Percentiles rank a stretch among this genome's conserved stretches.
These are phyloP conservation scores for Gobionotothen gibberifrons DNA, from an alignment of 2,797 vertebrate species.

Conservation along the genomic window DNA sequence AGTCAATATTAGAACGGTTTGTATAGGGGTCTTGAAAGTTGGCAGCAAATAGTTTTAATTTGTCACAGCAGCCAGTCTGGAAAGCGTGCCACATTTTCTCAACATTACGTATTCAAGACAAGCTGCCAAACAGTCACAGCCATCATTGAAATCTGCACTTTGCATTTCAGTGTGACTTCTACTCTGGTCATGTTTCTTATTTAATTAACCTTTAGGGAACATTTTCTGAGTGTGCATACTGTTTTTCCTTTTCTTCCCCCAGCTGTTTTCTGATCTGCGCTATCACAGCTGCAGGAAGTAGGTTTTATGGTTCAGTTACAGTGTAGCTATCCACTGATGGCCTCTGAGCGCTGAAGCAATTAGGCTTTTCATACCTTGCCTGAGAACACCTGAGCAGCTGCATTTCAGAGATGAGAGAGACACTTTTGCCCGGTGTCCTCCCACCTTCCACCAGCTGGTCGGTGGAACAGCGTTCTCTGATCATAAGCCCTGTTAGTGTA, in stretches of 20 bases:
- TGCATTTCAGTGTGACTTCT: constrained; percentile 27
- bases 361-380: constrained; percentile 33
- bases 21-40: constrained; percentile 5
- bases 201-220: constrained; percentile 53
- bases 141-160: constrained; percentile 18
- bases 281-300: constrained; percentile 24
- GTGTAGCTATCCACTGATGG: constrained; percentile 24
- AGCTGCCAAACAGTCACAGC: constrained; percentile 7
- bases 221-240: constrained; percentile 48
- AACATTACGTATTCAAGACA: constrained; percentile 20
- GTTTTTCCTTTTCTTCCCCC: neutral
- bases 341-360: constrained; percentile 34
- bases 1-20: constrained; percentile 2
- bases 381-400: constrained; percentile 39
- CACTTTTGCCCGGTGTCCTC: constrained; percentile 14
- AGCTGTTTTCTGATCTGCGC: constrained; percentile 12
- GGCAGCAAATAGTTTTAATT: constrained; percentile 27
- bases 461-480: constrained; percentile 11
- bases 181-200: constrained; percentile 29
- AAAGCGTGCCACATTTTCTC: constrained; percentile 28
- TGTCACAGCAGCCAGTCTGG: constrained; percentile 20
- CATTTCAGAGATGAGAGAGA: constrained; percentile 28
- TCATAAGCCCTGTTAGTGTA: constrained; percentile 44
- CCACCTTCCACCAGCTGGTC: constrained; percentile 31
- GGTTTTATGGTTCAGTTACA: constrained; percentile 35